Conservation (phyloP, 1,140 invertebrate genomes). For the Drosophila elegans region DNA sequence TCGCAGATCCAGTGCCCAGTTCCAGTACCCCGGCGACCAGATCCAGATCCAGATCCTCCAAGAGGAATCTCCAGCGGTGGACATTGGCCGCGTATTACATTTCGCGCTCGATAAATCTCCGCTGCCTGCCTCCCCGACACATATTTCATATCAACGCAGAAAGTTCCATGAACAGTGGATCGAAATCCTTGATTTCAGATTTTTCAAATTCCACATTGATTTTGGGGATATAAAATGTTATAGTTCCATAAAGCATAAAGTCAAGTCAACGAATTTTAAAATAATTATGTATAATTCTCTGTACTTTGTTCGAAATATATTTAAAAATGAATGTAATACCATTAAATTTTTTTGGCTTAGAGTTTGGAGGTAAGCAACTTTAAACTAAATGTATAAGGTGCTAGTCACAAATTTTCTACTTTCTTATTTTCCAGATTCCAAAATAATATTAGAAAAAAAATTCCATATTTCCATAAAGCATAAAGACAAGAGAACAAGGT, state of each 20-base stretch:
- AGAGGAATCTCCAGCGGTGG: slow-evolving; percentile 27
- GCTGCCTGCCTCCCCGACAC: slow-evolving; percentile 77
- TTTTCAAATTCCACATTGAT: neutral
- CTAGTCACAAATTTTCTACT: no score
- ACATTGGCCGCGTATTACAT: slow-evolving; percentile 76
- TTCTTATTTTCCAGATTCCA: no score
- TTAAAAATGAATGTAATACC: neutral
- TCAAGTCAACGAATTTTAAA: no score
- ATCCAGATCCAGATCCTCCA: slow-evolving; percentile 22
- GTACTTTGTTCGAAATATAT: no score
- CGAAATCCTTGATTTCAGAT: neutral
- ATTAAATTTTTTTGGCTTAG: neutral
- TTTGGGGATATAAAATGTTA: no score
- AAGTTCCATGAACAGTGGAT: slow-evolving; percentile 55
- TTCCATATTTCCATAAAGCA: no score
- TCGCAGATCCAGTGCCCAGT: neutral
- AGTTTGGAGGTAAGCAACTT: no score
- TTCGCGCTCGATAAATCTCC: slow-evolving; percentile 84
- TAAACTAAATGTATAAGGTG: no score
- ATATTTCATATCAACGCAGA: slow-evolving; percentile 83
- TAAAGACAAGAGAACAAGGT: no score
- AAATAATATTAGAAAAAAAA: no score
- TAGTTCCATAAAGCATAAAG: no score
- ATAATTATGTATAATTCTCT: no score
- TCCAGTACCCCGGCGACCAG: slow-evolving; percentile 1